Evolutionary conservation across 2,797 vertebrate species (phyloP).

Genomic region (Oceanodroma leucorhoa): DNA sequence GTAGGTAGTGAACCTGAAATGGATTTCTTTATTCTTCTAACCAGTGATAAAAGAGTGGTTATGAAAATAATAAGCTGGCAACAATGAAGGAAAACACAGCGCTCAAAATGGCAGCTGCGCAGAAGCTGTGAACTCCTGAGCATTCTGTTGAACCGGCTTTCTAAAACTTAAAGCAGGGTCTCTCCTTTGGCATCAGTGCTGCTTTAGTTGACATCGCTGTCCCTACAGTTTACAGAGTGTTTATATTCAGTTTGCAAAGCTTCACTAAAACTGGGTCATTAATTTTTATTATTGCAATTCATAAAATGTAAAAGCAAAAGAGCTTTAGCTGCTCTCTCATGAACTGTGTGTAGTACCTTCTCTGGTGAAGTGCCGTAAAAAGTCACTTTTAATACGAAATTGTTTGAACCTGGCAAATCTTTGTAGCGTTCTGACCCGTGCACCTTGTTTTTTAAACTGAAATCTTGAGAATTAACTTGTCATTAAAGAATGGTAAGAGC

Average conservation of each 20-base stretch:
- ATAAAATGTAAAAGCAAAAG: background rate
- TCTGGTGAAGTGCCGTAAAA: background rate
- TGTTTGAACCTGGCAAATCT: slow-evolving; percentile 10
- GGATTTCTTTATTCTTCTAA: slow-evolving; percentile 16
- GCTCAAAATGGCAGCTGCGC: background rate
- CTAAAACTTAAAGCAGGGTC: background rate
- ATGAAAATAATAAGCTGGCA: slow-evolving; percentile 16
- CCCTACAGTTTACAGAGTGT: background rate
- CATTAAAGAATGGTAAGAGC: background rate
- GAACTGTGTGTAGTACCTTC: background rate
- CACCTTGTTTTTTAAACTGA: background rate
- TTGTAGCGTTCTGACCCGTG: background rate
- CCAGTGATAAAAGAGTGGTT: background rate
- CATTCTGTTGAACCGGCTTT: background rate
- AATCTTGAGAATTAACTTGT: slow-evolving; percentile 7
- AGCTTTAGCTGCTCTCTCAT: background rate
- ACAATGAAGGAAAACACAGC: background rate
- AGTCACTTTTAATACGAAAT: background rate
- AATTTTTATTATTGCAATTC: slow-evolving; percentile 20
- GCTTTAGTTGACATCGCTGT: background rate
- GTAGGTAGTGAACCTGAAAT: background rate
- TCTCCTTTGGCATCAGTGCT: background rate
- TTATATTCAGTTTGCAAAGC: slow-evolving; percentile 19
- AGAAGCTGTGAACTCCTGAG: background rate
- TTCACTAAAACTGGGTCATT: background rate